Conservation (phyloP, 2,888 invertebrate species). For the Dione vanillae region DNA sequence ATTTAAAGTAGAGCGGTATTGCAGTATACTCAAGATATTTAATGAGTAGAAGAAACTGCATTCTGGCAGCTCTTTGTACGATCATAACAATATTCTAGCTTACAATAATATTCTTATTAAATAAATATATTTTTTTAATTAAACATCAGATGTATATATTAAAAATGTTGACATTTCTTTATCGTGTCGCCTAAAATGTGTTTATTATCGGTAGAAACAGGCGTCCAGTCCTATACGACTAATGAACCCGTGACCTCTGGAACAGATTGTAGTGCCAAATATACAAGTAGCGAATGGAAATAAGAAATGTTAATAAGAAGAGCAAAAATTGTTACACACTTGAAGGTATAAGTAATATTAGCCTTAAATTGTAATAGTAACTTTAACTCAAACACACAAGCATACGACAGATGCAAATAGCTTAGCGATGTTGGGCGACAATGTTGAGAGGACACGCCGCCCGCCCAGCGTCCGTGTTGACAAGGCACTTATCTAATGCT, state of each 20-base stretch:
- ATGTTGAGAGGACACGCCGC: too few relatives aligned
- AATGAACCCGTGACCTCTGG: slow-evolving; percentile 21
- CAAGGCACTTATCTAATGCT: slow-evolving; percentile 54
- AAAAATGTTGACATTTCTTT: not conserved
- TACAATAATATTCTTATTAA: not conserved
- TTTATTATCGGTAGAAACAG: not conserved
- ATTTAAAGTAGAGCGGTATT: not conserved
- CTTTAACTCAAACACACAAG: not conserved
- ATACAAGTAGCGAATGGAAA: not conserved
- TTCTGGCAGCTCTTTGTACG: too few relatives aligned
- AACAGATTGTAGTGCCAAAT: slow-evolving; percentile 5
- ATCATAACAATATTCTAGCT: too few relatives aligned
- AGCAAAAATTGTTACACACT: too few relatives aligned
- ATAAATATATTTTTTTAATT: not conserved
- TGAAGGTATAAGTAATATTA: not conserved
- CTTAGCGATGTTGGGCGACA: slow-evolving; percentile 31
- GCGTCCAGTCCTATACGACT: not conserved
- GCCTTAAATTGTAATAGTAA: not conserved
- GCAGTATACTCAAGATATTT: not conserved
- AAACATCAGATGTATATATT: not conserved
- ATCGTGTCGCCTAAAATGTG: not conserved
- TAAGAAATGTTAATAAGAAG: too few relatives aligned
- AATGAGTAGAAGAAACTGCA: not conserved
- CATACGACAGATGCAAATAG: slow-evolving; percentile 14
- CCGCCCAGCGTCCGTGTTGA: slow-evolving; percentile 58